Evolutionary conservation across 2,888 invertebrate genomes (phyloP), one percentile per base, ranked within the genome.

Genomic region (Oxystoma pomonae): DNA sequence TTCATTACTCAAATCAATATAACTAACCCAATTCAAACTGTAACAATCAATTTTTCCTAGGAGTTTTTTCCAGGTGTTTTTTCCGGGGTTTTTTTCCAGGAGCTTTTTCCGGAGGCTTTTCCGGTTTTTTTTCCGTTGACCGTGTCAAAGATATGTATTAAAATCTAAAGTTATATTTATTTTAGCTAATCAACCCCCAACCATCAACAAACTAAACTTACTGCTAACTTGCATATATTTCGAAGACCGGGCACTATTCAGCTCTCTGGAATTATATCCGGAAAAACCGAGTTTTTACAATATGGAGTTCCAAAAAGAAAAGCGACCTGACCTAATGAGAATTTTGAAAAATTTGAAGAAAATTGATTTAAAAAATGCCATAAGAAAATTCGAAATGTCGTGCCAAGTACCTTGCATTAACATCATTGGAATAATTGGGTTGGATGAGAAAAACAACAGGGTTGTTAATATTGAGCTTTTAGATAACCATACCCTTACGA

Each of bases 381-480:
- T 80, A 17, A 68, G 72, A 57, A 72, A 74, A 61, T 72, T 74
- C 61, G 70, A 73, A 63, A 57, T 79, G n/a, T 65, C 63, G 9
- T 74, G 70, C 53, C 75, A 76, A 66, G 68, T 80, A 58, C 80
- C 80, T 5, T 73, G 77, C 63, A 68, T 80, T 57, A 77, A 79
- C 68, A 76, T 80, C 58, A 68, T 77, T 16, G 81, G 80, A 20
- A 76, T 80, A 35, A 75, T 75, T 50, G 80, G 78, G 1, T 78
- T 75, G 64, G 72, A 71, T 57, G 75, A 76, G 58, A 71, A 74
- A 58, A 72, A 72, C 67, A 73, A 74, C 55, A 78, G 78, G 62
- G 70, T 69, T 20, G 73, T 82, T 57, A 75, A 80, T 68, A 72
- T 83, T 55, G 83, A 83, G 72, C 69, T 82, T n/a, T 70, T 82